Base-by-base conservation (phyloP, 2,797 vertebrate genomes). In the Melanotaenia nigrans region DNA sequence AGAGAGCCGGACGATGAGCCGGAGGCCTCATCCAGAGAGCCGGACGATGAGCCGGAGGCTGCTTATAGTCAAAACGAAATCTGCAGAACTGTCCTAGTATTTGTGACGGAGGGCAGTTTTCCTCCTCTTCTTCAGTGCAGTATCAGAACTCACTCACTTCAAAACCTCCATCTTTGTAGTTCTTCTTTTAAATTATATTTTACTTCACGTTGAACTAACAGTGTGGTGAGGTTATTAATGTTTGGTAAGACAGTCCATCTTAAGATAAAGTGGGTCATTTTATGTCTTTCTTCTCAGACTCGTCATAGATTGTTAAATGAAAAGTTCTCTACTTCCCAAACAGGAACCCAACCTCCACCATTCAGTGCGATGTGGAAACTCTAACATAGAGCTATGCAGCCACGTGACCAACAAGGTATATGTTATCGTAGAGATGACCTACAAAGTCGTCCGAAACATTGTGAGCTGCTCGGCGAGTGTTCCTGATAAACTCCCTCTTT, bases 401-500 rank as follows among this genome's bases (percentile, higher is more conserved):
- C 90, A 99, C 98, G 0, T 99, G 98, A 92, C 98, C 98, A 68
- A 99, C 96, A 92, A 99, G 95, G 95, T 99, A 99, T 83, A 99
- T 99, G 93, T 99, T 99, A 95, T 99, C 98, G 76, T 99, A 99
- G 77, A 99, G 97, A 83, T 99, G 98, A 71, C 98, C 98, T 75
- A 99, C 98, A 79, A 99, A 99, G 94, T 99, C 98, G 90, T 99
- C 97, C 25, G 97, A 99, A 87, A 99, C 97, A 69, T 98, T 99
- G 76, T 97, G 96, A n/a, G 98, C 97, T 32, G 98, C 98, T 22
- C 96, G 95, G 6, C 98, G 95, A 0, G 98, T 99, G 82, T 99
- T 99, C 87, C 98, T 95, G 90, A 99, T 99, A 87, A 99, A 99
- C 92, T 99, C 98, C 90, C 98, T 94, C 92, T 99, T 99, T 65